Base-by-base conservation (phyloP, 2,113 vertebrate species). In the Crotalus viridis region DNA sequence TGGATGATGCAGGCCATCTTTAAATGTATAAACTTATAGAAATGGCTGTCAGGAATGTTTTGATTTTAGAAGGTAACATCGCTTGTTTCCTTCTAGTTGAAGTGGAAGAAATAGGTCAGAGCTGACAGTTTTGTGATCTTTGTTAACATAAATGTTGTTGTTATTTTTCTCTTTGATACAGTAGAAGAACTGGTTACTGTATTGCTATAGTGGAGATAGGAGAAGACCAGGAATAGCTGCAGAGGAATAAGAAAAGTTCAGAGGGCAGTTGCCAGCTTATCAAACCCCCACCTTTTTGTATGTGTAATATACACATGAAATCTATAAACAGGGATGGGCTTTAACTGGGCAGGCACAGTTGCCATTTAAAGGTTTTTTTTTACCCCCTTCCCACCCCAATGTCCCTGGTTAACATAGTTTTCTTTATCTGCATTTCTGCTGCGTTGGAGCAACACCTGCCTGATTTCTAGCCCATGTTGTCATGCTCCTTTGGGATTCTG, bases 41-140 rank as follows among this genome's bases (percentile, higher is more conserved):
- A 94, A 97, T 92, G 93, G 95, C 69, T 97, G 96, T 95, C 95
- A 96, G 96, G 92, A 94, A 95, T 96, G 95, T 97, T 96, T 97
- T 96, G 94, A 94, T 46, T 89, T 94, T 93, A 90, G 90, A 94
- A 21, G 22, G 94, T 97, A 97, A 96, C 94, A 19, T 33, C 94
- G 48, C 10, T n/a, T 51, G 94, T 93, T 89, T 56, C 90, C 94
- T 94, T 96, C 89, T 92, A 95, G 96, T 95, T 94, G 94, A 96
- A 96, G 95, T 97, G 97, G 97, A 97, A 97, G 95, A 97, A 97
- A 95, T 97, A 96, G 96, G 96, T 97, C 97, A 97, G 95, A 95
- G 96, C 92, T 93, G 88, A 89, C 88, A 95, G 95, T 92, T 94
- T 96, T 97, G 96, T 96, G 95, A 97, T 97, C 95, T 96, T 94